Evolutionary conservation across 2,888 invertebrate species (phyloP).

Genomic region (Parnassius smintheus): DNA sequence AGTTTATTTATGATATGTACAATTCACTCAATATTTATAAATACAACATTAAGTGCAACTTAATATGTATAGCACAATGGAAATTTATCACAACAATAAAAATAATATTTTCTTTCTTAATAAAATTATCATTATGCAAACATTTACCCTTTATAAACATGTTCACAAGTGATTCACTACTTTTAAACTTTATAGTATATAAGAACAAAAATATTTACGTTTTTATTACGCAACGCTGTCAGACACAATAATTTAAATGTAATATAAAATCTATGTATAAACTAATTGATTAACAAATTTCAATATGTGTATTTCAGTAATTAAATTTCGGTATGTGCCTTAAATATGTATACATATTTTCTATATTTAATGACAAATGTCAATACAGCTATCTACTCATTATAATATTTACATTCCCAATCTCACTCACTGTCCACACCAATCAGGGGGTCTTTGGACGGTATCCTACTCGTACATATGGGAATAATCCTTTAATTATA

Average conservation of each 20-base stretch:
- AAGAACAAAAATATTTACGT: too few relatives aligned
- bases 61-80: conserved; percentile 1
- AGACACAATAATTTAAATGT: too few relatives aligned
- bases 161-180: background rate
- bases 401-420: conserved; percentile 47
- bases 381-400: conserved; percentile 1
- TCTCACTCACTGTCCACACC: conserved; percentile 59
- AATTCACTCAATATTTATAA: conserved; percentile 8
- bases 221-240: too few relatives aligned
- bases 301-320: background rate
- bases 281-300: background rate
- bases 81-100: too few relatives aligned
- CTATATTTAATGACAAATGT: background rate
- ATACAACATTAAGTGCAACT: conserved; percentile 13
- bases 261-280: too few relatives aligned
- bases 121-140: too few relatives aligned
- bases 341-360: background rate
- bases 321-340: background rate
- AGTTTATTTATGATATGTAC: conserved; percentile 21
- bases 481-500: conserved; percentile 1
- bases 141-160: background rate
- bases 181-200: too few relatives aligned
- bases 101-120: too few relatives aligned
- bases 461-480: conserved; percentile 39
- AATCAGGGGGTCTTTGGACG: conserved; percentile 59